Base-by-base conservation (phyloP, 2,888 invertebrate genomes). In the Melipona beecheii region DNA sequence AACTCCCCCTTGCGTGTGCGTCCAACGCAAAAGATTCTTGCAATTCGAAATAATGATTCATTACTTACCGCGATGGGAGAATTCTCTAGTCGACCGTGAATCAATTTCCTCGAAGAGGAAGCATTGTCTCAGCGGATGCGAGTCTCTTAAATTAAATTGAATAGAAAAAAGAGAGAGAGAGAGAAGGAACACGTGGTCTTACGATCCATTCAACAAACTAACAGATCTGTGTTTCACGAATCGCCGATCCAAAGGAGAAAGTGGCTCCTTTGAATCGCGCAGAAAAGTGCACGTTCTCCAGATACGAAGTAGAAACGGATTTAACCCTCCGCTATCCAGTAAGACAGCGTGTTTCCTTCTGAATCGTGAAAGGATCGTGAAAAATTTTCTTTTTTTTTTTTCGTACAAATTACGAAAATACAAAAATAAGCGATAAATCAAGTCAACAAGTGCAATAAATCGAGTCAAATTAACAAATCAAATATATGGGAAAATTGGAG, bases 171-270 rank as follows among this genome's bases (percentile, higher is more conserved):
- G 9, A 36, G 9, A 9, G 9, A 43, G 9, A n/a, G 9, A 24
- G 43, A n/a, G 19, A 71, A 58, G 24, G 24, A 70, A 11, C 27
- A 24, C 9, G 4, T 52, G 24, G 21, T 43, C 43, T 2, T 24
- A 58, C 58, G 49, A 27, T 9, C 19, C 60, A 49, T 72, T 72
- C 24, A 60, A 60, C 43, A 21, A n/a, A 58, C 31, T 19, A 19
- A 3, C 21, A n/a, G 71, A 72, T 60, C 72, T 71, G 58, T 71
- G 43, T 58, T 72, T 72, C 49, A 49, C 60, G 49, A 72, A 50
- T 72, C 27, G 19, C n/a, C 49, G 60, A 50, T 21, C 43, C 21
- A 49, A n/a, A n/a, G 21, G 72, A 72, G 72, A 72, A 72, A 72
- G 72, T 72, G 49, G 6, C 60, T 72, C 60, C 60, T 27, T 72